Evolutionary conservation across 1,140 invertebrate species (phyloP).

Genomic region (Heliothis virescens): DNA sequence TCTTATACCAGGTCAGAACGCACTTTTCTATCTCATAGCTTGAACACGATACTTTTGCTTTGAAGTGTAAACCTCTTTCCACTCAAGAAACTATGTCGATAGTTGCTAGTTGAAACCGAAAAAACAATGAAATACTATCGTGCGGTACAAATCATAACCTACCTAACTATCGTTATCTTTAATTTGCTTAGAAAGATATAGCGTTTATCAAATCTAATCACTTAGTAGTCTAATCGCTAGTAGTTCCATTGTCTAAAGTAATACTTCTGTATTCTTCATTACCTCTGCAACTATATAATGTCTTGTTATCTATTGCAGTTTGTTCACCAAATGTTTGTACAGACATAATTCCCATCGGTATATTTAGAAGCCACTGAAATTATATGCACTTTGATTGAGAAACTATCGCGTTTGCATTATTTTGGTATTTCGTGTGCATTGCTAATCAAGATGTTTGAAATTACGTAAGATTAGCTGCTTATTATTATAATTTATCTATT

Average conservation of each 20-base stretch:
- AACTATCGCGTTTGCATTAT: constrained; percentile 13
- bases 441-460: constrained; percentile 6
- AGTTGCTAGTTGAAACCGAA: too few relatives aligned
- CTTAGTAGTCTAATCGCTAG: too few relatives aligned
- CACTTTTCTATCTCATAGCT: too few relatives aligned
- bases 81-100: too few relatives aligned
- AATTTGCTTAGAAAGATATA: too few relatives aligned
- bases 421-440: neutral
- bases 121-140: too few relatives aligned
- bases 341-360: constrained; percentile 2
- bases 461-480: neutral
- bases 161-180: too few relatives aligned
- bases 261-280: neutral
- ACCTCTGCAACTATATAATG: neutral
- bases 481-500: neutral
- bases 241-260: neutral
- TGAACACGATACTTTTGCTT: too few relatives aligned
- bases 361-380: constrained; percentile 13
- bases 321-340: constrained; percentile 26
- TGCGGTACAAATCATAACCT: too few relatives aligned
- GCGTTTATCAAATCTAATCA: too few relatives aligned
- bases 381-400: neutral
- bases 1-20: too few relatives aligned
- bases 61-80: too few relatives aligned
- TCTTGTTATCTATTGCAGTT: constrained; percentile 13